Evolutionary conservation across 2,888 invertebrate genomes (phyloP).

Genomic region (Eristalis tenax): DNA sequence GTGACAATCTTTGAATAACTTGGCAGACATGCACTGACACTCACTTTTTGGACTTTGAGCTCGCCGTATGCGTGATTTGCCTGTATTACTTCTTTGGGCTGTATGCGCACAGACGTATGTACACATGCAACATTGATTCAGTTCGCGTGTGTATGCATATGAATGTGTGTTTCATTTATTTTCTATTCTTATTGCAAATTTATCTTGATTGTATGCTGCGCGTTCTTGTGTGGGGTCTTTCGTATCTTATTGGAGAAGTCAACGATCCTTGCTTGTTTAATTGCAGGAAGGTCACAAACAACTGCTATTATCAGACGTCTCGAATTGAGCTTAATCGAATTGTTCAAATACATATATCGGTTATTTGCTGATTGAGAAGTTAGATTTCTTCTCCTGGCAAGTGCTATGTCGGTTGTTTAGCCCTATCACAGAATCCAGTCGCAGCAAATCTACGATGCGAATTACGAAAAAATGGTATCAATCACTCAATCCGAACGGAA

Average conservation of each 20-base stretch:
- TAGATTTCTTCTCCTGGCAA: too few species aligned
- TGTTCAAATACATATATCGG: too few species aligned
- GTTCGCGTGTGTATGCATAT: not conserved
- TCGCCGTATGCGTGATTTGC: constrained; percentile 43
- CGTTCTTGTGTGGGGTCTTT: not conserved
- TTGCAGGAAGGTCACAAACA: constrained; percentile 21
- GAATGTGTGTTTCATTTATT: constrained; percentile 9
- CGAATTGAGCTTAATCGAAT: too few species aligned
- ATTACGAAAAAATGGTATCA: too few species aligned
- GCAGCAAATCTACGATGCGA: too few species aligned
- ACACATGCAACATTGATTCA: not conserved
- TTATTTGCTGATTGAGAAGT: too few species aligned
- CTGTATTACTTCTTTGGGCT: not conserved
- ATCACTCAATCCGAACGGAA: too few species aligned
- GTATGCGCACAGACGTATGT: not conserved
- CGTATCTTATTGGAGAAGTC: constrained; percentile 12
- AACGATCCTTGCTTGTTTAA: constrained; percentile 14
- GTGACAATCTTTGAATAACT: constrained; percentile 31
- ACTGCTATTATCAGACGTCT: not conserved
- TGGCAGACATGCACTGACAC: constrained; percentile 51
- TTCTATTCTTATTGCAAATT: constrained; percentile 16
- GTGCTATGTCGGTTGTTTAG: too few species aligned
- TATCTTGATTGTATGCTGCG: not conserved
- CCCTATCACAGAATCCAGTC: too few species aligned
- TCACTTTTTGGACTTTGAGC: constrained; percentile 60